Conservation (phyloP, 2,888 invertebrate genomes). For the Hypomecis atomaria region DNA sequence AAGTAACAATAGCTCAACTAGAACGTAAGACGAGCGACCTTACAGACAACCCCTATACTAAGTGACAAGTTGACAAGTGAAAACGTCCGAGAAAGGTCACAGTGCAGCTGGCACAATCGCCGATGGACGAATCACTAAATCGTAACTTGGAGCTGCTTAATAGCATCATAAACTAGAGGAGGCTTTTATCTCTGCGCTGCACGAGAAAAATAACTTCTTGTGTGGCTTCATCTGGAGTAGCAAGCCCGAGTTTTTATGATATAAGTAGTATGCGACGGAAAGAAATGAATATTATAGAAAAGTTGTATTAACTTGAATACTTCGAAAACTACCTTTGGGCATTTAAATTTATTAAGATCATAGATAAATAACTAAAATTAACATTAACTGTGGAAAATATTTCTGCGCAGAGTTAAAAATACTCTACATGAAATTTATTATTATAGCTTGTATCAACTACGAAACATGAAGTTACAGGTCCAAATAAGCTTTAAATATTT, state of each 20-base stretch:
- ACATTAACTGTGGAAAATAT: too few relatives aligned
- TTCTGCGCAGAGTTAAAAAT: too few relatives aligned
- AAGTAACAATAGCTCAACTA: conserved; percentile 9
- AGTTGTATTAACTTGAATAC: too few relatives aligned
- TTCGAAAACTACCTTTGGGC: too few relatives aligned
- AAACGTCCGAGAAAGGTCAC: conserved; percentile 30
- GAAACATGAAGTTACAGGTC: neutral
- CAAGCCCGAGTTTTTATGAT: neutral
- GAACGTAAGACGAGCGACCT: neutral
- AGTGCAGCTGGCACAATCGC: conserved; percentile 36
- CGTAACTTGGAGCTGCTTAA: conserved; percentile 20
- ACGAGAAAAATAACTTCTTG: conserved; percentile 27
- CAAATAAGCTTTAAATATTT: conserved; percentile 5
- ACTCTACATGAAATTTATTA: too few relatives aligned
- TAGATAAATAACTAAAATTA: too few relatives aligned
- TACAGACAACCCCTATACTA: conserved; percentile 33
- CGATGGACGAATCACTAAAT: conserved; percentile 27
- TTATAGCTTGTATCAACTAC: neutral
- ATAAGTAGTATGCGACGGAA: neutral
- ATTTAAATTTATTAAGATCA: too few relatives aligned
- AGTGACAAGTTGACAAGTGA: conserved; percentile 31
- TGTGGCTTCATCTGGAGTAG: conserved; percentile 10
- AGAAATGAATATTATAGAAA: neutral
- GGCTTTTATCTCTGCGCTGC: conserved; percentile 30
- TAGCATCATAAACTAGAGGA: conserved; percentile 29